Conservation (phyloP, 2,797 vertebrate species). For the Limosa lapponica region DNA sequence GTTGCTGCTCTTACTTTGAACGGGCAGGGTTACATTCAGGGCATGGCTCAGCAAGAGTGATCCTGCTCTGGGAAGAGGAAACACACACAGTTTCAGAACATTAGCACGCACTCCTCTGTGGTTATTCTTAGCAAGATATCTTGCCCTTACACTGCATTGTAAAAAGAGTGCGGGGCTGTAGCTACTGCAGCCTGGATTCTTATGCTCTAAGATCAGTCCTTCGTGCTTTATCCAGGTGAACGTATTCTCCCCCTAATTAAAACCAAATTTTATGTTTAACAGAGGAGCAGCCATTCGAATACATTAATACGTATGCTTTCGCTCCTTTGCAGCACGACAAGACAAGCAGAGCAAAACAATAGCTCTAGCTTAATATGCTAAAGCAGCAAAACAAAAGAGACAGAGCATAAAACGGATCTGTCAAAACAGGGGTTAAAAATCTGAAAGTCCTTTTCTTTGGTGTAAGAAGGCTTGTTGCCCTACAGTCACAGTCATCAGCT, state of each 20-base stretch:
- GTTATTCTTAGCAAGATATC: not conserved
- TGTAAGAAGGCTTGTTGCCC: not conserved
- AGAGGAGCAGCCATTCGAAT: not conserved
- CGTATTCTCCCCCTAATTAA: not conserved
- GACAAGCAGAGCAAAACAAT: not conserved
- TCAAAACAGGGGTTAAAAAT: not conserved
- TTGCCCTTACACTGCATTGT: not conserved
- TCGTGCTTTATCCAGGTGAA: not conserved
- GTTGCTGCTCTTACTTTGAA: slow-evolving; percentile 76
- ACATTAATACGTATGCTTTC: not conserved
- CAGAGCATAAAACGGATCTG: not conserved
- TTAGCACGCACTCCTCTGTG: not conserved
- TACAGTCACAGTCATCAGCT: not conserved
- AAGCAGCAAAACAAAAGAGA: not conserved
- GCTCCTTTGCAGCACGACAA: not conserved
- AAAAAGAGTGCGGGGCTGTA: not conserved
- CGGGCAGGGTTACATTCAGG: slow-evolving; percentile 78
- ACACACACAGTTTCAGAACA: not conserved
- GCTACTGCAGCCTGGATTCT: not conserved
- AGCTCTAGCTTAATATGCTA: not conserved
- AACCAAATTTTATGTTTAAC: not conserved
- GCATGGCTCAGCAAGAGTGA: slow-evolving; percentile 30
- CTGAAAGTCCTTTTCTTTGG: not conserved
- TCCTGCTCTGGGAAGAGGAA: not conserved
- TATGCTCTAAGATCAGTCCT: not conserved